Evolutionary conservation across 2,113 vertebrate species (phyloP), one percentile per base, ranked within the genome.

Genomic region (Coptodon rendalli): DNA sequence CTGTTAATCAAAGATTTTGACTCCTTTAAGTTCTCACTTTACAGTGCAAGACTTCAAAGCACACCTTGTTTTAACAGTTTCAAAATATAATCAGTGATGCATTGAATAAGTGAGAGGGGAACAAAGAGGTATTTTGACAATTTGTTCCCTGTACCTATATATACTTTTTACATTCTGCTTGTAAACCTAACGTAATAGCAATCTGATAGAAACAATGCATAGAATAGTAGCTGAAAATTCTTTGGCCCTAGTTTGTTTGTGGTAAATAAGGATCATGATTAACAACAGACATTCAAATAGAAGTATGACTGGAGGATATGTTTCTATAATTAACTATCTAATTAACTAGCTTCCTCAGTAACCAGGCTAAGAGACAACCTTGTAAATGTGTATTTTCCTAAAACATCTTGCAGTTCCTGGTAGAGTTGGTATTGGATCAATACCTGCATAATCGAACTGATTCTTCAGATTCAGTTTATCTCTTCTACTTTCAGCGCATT

Each of bases 1-100:
- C 89, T 88, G 82, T 93, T 90, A 86, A 93, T 90, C 87, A 93
- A 89, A 88, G 87, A 88, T 73, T 85, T 78, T 68, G 71, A 82
- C 19, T 85, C 45, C 80, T 80, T 80, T 63, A 91, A 86, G 45
- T 52, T 38, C 66, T 71, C 80, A 63, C 43, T 90, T 90, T 79
- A 82, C 53, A 82, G 17, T 19, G 52, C 43, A 50, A 79, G 53
- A 27, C 84, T 80, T 79, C 57, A n/a, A 16, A 19, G 22, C 22
- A 17, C 63, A 57, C 14, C n/a, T 56, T 82, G 54, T 90, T 82
- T 84, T 85, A 84, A 87, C 50, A 88, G 57, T 78, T 82, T 87
- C 61, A 86, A 61, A 19, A 50, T 57, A 14, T 31, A 66, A 85
- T 84, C 45, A 53, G 81, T 43, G 78, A n/a, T 76, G 78, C 50